Conservation (phyloP, 2,113 vertebrate species). For the Shinisaurus crocodilurus region DNA sequence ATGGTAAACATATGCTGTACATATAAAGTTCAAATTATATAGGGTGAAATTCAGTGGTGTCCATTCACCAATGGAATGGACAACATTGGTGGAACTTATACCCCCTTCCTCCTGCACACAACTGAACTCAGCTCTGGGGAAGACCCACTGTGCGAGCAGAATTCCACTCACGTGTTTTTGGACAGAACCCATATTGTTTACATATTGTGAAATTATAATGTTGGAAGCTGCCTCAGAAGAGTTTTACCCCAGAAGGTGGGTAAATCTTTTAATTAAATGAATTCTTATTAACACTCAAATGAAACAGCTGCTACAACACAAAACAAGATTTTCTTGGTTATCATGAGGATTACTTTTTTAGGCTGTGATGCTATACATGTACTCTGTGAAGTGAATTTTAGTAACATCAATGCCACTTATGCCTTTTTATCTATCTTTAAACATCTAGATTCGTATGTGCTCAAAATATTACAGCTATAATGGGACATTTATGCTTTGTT, state of each 20-base stretch:
- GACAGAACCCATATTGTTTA: not conserved
- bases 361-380: not conserved
- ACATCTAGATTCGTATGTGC: not conserved
- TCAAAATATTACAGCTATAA: constrained; percentile 5
- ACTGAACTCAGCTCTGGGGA: too few relatives aligned
- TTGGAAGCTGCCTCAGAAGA: not conserved
- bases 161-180: not conserved
- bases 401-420: not conserved
- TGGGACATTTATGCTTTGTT: not conserved
- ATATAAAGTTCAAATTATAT: not conserved
- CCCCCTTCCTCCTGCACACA: too few relatives aligned
- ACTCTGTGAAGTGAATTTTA: not conserved
- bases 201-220: not conserved
- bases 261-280: not conserved
- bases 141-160: not conserved
- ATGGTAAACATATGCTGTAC: not conserved
- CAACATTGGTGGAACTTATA: too few relatives aligned
- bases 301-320: not conserved
- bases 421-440: not conserved
- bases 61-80: too few relatives aligned
- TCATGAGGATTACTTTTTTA: not conserved
- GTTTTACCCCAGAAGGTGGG: not conserved
- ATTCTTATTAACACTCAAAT: not conserved
- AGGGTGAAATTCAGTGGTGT: not conserved
- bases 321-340: not conserved